Conservation (phyloP, 2,797 vertebrate species). For the Phrynocephalus guinanensis region DNA sequence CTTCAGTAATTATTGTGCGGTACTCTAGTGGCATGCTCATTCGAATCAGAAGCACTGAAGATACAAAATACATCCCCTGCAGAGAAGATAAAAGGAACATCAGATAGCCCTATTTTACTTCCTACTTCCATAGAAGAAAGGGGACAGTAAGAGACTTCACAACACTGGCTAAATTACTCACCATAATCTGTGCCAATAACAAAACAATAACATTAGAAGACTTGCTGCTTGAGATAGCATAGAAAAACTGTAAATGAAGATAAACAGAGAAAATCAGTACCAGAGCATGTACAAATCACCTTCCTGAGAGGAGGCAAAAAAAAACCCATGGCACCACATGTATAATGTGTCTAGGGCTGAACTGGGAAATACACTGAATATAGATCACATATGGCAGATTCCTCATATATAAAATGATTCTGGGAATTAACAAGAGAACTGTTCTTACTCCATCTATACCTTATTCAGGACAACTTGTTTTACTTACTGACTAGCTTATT, state of each 20-base stretch:
- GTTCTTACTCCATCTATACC: background rate
- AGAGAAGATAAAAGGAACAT: constrained; percentile 36
- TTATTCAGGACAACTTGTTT: background rate
- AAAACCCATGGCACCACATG: background rate
- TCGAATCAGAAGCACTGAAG: constrained; percentile 94
- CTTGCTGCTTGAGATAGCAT: constrained; percentile 98
- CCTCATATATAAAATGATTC: background rate
- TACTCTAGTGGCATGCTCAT: constrained; percentile 99
- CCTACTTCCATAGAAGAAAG: background rate
- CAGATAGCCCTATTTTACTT: background rate
- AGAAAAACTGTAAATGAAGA: constrained; percentile 88
- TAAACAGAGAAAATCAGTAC: constrained; percentile 33
- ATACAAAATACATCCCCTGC: constrained; percentile 98
- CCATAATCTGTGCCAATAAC: constrained; percentile 98
- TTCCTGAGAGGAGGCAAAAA: background rate
- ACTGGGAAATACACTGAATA: background rate
- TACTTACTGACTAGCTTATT: too few species aligned
- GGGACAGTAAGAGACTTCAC: background rate
- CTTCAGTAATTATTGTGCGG: constrained; percentile 94
- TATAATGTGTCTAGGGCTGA: background rate
- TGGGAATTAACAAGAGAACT: background rate
- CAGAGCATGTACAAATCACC: background rate
- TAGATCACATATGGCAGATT: background rate
- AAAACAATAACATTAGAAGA: constrained; percentile 99
- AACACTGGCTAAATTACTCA: constrained; percentile 74